Evolutionary conservation across 1,140 invertebrate genomes (phyloP), one percentile per base, ranked within the genome.

Genomic region (Tribolium castaneum): DNA sequence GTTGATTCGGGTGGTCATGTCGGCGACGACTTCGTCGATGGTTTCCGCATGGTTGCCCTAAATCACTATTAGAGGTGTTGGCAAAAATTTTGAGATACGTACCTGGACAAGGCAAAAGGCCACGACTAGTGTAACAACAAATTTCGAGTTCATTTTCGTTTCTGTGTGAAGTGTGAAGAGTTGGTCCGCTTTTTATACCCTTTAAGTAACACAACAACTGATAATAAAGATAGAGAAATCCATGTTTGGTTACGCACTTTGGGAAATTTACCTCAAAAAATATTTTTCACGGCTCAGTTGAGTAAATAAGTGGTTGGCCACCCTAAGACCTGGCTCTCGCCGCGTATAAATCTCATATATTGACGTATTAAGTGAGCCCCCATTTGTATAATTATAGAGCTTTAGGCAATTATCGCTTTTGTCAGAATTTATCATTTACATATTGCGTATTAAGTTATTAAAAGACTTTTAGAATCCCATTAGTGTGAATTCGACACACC

Each of bases 361-460:
- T 66, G 59, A 66, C 59, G 59, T 66, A 66, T 66, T 66, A 66
- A 66, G 59, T 66, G 59, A 66, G 30, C 59, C 59, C 54, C 59
- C 59, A 66, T 66, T 66, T 66, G 59, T 66, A 66, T 66, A 66
- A 66, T 66, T 66, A 66, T 66, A 66, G 59, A 66, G 9, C 59
- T 66, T 66, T 66, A 35, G 59, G 59, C 59, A 66, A 66, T 66
- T 66, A 66, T 66, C 59, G 59, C 59, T 66, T 66, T 66, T 66
- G 59, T 66, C 59, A 59, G 59, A 34, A 22, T 66, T 66, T 66
- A 66, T 7, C 59, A 66, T 66, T 66, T 66, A 66, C 59, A 66
- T 66, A 66, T 66, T 66, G 59, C 59, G 59, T 66, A 66, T 66
- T 66, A 66, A 66, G 59, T 66, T 66, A 66, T 66, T 66, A 66